Percentiles rank a stretch among this genome's conserved stretches.
Conservation (phyloP, 2,113 vertebrate species). For the Columbina picui region DNA sequence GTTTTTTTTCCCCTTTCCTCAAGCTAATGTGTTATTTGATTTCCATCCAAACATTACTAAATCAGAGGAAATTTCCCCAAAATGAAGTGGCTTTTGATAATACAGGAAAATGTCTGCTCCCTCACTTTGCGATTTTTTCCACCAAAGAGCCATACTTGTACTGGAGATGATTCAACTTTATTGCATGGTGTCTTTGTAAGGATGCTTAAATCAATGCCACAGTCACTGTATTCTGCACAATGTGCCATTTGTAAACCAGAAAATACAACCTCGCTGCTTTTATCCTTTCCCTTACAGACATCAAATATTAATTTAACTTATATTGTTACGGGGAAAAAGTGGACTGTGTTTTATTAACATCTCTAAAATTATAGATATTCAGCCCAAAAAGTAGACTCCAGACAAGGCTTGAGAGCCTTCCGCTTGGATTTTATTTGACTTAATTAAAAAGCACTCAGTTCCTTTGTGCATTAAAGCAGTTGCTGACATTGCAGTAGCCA, state of each 20-base stretch:
- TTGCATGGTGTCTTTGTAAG: conserved; percentile 14
- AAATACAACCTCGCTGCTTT: conserved; percentile 37
- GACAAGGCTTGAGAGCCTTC: conserved; percentile 20
- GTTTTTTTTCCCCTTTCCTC: background rate
- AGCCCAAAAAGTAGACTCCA: conserved; percentile 30
- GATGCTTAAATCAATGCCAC: conserved; percentile 41
- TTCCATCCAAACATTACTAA: conserved; percentile 32
- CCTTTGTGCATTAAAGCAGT: conserved; percentile 37
- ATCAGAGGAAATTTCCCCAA: conserved; percentile 41
- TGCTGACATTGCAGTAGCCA: conserved; percentile 63
- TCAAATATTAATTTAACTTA: conserved; percentile 55
- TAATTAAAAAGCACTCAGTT: conserved; percentile 70
- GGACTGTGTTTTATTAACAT: conserved; percentile 43
- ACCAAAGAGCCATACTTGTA: conserved; percentile 23
- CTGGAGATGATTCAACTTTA: conserved; percentile 65
- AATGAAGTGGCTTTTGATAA: conserved; percentile 54
- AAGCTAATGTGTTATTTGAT: conserved; percentile 47
- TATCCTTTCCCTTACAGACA: conserved; percentile 1
- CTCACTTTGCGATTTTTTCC: conserved; percentile 26
- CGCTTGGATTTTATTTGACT: conserved; percentile 53
- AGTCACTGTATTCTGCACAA: conserved; percentile 1
- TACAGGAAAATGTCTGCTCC: background rate
- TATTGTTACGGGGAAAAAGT: conserved; percentile 22
- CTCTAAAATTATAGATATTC: conserved; percentile 44
- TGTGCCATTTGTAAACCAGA: conserved; percentile 60